These are phyloP conservation scores for Masticophis lateralis DNA, from an alignment of 2,797 vertebrate genomes.

Conservation along the genomic window DNA sequence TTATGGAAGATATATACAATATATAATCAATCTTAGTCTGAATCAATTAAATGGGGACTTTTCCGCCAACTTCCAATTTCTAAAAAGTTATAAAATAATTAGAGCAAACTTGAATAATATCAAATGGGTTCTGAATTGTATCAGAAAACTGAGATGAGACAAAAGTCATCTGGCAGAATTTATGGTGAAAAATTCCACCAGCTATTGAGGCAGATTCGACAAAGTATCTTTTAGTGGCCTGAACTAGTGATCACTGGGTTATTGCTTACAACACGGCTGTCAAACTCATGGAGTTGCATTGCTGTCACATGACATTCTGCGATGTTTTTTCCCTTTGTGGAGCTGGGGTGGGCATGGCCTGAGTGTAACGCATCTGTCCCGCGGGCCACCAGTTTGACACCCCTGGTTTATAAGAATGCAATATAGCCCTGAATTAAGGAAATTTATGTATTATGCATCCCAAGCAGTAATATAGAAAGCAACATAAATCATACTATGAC, in stretches of 20 bases:
- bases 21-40: neutral
- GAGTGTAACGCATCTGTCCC: too few species aligned
- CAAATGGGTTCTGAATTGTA: neutral
- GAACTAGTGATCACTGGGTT: neutral
- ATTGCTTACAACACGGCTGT: neutral
- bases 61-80: neutral
- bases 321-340: too few species aligned
- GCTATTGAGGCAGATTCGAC: neutral
- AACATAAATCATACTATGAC: neutral
- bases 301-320: too few species aligned
- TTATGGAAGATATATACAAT: neutral
- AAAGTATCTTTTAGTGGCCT: neutral
- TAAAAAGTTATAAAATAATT: neutral
- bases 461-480: neutral
- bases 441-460: neutral
- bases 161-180: neutral
- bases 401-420: neutral
- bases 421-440: neutral
- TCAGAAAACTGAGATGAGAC: neutral
- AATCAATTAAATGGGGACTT: neutral
- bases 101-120: neutral
- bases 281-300: too few species aligned
- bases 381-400: too few species aligned
- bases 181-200: neutral
- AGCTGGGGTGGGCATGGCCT: too few species aligned